A percentile compares a stretch with the other conserved stretches of the same genome.
These are phyloP conservation scores for Bimastos eiseni DNA, from an alignment of 2,888 invertebrate genomes.

Conservation along the genomic window DNA sequence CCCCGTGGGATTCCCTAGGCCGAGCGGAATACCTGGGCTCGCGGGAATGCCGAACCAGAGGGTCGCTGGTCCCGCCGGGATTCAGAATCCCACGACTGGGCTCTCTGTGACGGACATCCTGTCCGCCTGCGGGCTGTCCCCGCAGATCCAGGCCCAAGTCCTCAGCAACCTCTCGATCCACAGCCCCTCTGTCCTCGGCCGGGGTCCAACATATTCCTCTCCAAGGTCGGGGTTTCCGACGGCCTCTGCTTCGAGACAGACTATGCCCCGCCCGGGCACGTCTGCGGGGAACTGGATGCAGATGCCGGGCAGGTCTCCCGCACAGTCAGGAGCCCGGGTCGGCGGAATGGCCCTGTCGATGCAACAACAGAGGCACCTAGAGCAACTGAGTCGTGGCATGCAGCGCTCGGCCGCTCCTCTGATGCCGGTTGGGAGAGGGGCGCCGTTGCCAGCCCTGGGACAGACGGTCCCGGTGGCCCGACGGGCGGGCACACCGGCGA, in stretches of 20 bases:
- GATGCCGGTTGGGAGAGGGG: not conserved
- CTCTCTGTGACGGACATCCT: not conserved
- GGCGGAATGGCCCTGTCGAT: not conserved
- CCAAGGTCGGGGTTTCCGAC: not conserved
- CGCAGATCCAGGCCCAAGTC: conserved; percentile 21
- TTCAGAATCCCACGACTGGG: not conserved
- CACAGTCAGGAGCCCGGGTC: not conserved
- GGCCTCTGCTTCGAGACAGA: not conserved
- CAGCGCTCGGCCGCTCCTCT: not conserved
- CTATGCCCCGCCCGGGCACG: not conserved
- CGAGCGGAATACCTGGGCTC: not conserved
- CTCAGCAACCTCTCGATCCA: not conserved
- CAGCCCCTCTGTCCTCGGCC: not conserved
- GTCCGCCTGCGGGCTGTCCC: not conserved
- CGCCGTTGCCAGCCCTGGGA: not conserved
- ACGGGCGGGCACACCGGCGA: not conserved
- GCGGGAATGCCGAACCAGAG: conserved; percentile 5
- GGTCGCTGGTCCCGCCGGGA: not conserved
- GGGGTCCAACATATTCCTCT: not conserved
- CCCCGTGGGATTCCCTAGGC: conserved; percentile 1
- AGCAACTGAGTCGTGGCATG: conserved; percentile 9
- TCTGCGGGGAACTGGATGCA: not conserved
- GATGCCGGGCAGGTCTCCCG: not conserved
- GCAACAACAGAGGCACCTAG: conserved; percentile 15
- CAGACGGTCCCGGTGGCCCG: not conserved